Evolutionary conservation across 2,797 vertebrate genomes (phyloP), one percentile per base, ranked within the genome.

Genomic region (Falco columbarius): DNA sequence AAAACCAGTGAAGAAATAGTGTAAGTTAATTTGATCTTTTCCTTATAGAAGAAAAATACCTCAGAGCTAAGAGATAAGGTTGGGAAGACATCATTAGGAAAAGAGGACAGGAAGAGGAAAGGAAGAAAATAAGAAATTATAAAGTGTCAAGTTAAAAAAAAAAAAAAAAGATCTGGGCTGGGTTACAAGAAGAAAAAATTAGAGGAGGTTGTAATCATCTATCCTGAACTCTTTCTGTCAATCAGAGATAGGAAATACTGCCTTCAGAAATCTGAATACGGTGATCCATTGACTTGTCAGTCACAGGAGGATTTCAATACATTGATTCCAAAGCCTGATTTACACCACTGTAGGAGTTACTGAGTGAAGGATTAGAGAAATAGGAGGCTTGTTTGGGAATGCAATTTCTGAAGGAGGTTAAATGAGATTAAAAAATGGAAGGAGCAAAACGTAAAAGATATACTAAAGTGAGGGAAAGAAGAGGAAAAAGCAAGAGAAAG

Each of bases 211-310:
- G 81, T 91, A 59, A 59, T 89, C 26, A 42, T 82, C 76, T 24
- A 6, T 88, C 30, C 67, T 94, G 87, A 83, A 83, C 67, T 95
- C 65, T 77, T 93, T 92, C 87, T 95, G 84, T 40, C 72, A 76
- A 40, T 91, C 52, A 87, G 46, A 74, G 34, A n/a, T 27, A 47
- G 91, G 75, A 95, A 93, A 90, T 47, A 46, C 17, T 23, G 12
- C 66, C 54, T 83, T 83, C 83, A 93, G 80, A 81, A 91, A 67
- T 68, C 44, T 81, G 61, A 94, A 74, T 81, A 30, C 21, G 42
- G 18, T 90, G 29, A 74, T 77, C 54, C 46, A 36, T 74, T 84
- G 36, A 75, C 85, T 81, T 52, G 72, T 88, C 91, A 93, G 12
- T 88, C 81, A 77, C 42, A 34, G n/a, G 30, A 87, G 46, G 65